These are phyloP conservation scores for Hyperoplus immaculatus DNA, from an alignment of 2,797 vertebrate species.

Conservation along the genomic window DNA sequence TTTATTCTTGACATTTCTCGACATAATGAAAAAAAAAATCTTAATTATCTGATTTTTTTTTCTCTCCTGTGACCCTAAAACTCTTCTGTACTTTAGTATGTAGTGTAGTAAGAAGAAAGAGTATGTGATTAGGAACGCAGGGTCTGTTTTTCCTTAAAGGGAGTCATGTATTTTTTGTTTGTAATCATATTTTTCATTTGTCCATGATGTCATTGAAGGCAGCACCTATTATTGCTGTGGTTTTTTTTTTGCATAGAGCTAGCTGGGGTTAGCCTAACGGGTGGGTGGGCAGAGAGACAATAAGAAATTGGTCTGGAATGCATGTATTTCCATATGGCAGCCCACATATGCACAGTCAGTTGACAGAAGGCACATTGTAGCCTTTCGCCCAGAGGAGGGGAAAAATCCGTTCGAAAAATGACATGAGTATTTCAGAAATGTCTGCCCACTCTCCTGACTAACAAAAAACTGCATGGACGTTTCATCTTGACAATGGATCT, in stretches of 20 bases:
- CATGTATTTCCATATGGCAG: constrained; percentile 72
- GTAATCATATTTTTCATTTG: constrained; percentile 17
- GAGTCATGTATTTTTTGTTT: not conserved
- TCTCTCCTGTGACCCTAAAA: too few relatives aligned
- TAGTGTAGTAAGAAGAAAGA: too few relatives aligned
- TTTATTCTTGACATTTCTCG: too few relatives aligned
- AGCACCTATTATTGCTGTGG: constrained; percentile 33
- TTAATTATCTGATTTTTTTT: too few relatives aligned
- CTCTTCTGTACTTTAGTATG: too few relatives aligned
- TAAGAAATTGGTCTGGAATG: constrained; percentile 70
- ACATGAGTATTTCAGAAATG: constrained; percentile 10
- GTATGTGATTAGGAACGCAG: too few relatives aligned
- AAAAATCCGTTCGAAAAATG: constrained; percentile 14
- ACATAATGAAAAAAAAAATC: too few relatives aligned
- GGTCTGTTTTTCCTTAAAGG: too few relatives aligned
- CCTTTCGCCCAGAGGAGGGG: constrained; percentile 18
- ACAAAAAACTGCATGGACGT: not conserved
- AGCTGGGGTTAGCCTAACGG: constrained; percentile 29
- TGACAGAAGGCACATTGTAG: constrained; percentile 76
- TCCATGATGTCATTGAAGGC: constrained; percentile 35
- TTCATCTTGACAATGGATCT: not conserved
- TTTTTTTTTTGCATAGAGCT: constrained; percentile 18
- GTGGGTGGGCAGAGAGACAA: constrained; percentile 63
- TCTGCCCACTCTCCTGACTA: not conserved
- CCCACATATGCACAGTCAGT: constrained; percentile 65